Evolutionary conservation across 2,113 vertebrate species (phyloP).

Genomic region (Psittacula cyanocephala): DNA sequence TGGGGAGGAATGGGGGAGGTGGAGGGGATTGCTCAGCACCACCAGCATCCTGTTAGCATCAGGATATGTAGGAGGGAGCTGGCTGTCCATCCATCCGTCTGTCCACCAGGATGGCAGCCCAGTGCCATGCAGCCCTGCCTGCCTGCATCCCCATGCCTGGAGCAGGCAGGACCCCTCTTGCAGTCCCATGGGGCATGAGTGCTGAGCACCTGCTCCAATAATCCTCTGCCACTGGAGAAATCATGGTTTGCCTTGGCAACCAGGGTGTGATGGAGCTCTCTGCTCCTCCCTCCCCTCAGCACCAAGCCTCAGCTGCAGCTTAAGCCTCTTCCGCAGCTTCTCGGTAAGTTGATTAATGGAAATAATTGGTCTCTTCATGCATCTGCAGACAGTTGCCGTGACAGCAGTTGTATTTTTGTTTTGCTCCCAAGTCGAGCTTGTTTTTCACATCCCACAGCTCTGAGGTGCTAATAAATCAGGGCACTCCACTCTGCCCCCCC

Average conservation of each 20-base stretch:
- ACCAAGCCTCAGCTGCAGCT: not conserved
- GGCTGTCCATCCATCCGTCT: accelerated
- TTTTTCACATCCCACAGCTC: slow-evolving; percentile 33
- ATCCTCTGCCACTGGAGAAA: not conserved
- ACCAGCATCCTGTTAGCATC: accelerated
- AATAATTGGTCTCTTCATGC: slow-evolving; percentile 60
- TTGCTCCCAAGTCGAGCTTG: slow-evolving; percentile 35
- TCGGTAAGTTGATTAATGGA: slow-evolving; percentile 51
- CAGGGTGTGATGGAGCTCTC: not conserved
- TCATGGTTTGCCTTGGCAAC: not conserved
- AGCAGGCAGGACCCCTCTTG: not conserved
- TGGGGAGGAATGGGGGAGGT: not conserved
- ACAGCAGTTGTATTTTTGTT: slow-evolving; percentile 58
- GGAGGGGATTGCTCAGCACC: not conserved
- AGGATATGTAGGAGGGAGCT: not conserved
- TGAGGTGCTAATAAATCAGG: not conserved
- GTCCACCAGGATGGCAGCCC: not conserved
- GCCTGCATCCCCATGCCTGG: not conserved
- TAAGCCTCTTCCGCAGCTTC: slow-evolving; percentile 24
- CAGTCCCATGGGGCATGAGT: accelerated
- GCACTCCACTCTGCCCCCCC: not conserved
- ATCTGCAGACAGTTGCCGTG: slow-evolving; percentile 62
- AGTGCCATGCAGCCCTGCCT: not conserved
- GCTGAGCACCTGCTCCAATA: not conserved
- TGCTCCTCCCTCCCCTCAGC: not conserved